A percentile compares a stretch with the other conserved stretches of the same genome.
These are phyloP conservation scores for Micromesistius poutassou DNA, from an alignment of 2,797 vertebrate genomes.

Conservation along the genomic window DNA sequence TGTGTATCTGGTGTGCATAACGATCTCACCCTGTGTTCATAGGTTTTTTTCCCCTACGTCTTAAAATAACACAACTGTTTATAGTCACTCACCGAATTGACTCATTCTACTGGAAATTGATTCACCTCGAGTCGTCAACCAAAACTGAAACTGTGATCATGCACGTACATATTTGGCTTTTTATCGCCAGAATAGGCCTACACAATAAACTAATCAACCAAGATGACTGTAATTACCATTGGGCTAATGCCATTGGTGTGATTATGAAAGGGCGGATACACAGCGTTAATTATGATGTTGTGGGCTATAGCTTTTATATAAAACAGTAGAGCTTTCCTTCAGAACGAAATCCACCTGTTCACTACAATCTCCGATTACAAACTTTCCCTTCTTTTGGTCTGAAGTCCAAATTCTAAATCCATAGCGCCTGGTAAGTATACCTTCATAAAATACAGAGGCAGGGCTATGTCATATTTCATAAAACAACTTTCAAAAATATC, in stretches of 20 bases:
- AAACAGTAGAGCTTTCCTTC: neutral
- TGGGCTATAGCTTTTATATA: constrained; percentile 8
- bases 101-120: neutral
- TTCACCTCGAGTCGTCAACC: neutral
- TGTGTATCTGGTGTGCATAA: neutral
- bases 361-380: neutral
- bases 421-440: neutral
- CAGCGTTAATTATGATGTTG: neutral
- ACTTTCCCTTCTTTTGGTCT: neutral
- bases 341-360: neutral
- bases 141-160: neutral
- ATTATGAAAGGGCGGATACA: constrained; percentile 22
- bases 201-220: constrained; percentile 27
- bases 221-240: constrained; percentile 28
- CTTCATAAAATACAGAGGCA: neutral
- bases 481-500: constrained; percentile 25
- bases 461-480: neutral
- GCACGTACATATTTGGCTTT: neutral
- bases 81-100: neutral
- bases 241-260: constrained; percentile 17
- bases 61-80: neutral
- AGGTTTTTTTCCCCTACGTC: neutral
- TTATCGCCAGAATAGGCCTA: constrained; percentile 9
- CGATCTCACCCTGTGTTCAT: neutral
- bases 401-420: neutral